A percentile compares a stretch with the other conserved stretches of the same genome.
Conservation (phyloP, 2,113 vertebrate species). For the Chloroceryle aenea region DNA sequence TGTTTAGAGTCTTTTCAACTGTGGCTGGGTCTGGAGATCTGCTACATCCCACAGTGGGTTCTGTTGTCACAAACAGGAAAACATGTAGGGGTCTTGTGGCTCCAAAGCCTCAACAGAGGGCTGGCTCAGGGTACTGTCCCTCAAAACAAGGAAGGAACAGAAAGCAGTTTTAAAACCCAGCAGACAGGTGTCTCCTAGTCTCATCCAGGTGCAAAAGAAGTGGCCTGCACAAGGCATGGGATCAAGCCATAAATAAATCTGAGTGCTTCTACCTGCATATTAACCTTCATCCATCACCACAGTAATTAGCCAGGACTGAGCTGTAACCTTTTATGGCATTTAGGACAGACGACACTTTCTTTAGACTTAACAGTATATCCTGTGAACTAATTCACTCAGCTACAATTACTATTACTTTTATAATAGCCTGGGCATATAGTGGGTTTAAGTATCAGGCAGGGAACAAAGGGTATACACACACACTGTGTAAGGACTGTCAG, state of each 20-base stretch:
- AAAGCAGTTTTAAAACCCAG: neutral
- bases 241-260: neutral
- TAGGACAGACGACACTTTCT: neutral
- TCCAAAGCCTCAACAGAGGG: neutral
- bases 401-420: neutral
- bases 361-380: neutral
- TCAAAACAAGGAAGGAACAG: neutral
- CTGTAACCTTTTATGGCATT: neutral
- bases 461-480: neutral
- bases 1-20: neutral
- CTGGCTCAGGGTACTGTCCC: fast-evolving
- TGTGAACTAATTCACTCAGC: neutral
- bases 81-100: neutral
- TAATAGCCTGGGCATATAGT: no score
- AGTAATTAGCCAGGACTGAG: neutral
- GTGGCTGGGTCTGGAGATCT: neutral
- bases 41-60: neutral
- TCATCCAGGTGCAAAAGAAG: neutral
- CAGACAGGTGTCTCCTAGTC: neutral
- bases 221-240: neutral
- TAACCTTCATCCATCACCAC: neutral
- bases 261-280: neutral
- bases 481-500: neutral
- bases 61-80: neutral
- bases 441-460: neutral